A percentile compares a stretch with the other conserved stretches of the same genome.
Conservation (phyloP, 92 coral and sea anemone species). For the Epizoanthus rinbou region DNA sequence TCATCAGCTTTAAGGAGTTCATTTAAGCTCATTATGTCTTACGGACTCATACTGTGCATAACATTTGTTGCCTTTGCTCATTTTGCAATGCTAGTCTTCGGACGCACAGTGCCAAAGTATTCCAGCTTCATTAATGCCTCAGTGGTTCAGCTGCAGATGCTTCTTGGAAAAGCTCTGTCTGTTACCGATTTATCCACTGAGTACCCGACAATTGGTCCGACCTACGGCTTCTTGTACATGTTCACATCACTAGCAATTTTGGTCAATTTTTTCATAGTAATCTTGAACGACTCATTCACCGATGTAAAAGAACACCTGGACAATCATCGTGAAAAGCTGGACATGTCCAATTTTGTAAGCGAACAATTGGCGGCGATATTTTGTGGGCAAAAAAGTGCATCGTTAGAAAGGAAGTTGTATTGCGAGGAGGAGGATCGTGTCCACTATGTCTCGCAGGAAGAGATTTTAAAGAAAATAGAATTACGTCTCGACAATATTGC, state of each 20-base stretch:
- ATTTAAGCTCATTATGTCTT: slow-evolving; percentile 29
- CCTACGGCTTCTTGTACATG: slow-evolving; percentile 28
- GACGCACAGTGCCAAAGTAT: slow-evolving; percentile 24
- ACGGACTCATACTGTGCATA: slow-evolving; percentile 9
- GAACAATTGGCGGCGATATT: neutral
- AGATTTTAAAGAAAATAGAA: neutral
- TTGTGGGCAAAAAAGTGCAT: neutral
- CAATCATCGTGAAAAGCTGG: slow-evolving; percentile 39
- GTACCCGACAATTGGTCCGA: slow-evolving; percentile 34
- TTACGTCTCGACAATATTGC: neutral
- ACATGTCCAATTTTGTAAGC: slow-evolving; percentile 45
- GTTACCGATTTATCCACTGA: slow-evolving; percentile 33
- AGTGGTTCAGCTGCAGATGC: slow-evolving; percentile 40
- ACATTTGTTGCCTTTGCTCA: slow-evolving; percentile 43
- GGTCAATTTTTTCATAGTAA: slow-evolving; percentile 42
- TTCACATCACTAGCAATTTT: slow-evolving; percentile 19
- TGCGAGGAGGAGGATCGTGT: neutral
- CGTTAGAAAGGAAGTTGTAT: neutral
- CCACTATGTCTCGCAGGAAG: neutral
- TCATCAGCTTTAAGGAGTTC: slow-evolving; percentile 48
- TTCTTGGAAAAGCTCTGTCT: slow-evolving; percentile 47
- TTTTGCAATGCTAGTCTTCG: slow-evolving; percentile 43
- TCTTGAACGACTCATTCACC: slow-evolving; percentile 49
- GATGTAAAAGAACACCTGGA: slow-evolving; percentile 34
- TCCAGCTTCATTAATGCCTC: slow-evolving; percentile 39